Percentiles rank a stretch among this genome's conserved stretches.
phyloP scores from a whole-genome alignment of 2,888 invertebrate genomes.

The Hirtodrosophila histrioides region DNA sequence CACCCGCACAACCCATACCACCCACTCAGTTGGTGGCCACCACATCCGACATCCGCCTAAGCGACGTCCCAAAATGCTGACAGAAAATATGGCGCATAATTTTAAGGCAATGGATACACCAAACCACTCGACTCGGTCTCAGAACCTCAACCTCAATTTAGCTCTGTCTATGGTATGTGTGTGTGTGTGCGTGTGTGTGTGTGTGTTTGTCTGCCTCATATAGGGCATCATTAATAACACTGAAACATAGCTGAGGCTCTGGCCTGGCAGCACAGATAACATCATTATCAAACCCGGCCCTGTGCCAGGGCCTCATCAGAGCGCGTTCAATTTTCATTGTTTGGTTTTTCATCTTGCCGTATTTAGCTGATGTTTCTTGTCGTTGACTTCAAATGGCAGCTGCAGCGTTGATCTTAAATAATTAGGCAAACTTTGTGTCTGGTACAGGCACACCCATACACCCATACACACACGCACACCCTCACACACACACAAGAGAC shows the following conservation, averaged over 20 bases:
- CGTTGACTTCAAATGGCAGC: conserved; percentile 68
- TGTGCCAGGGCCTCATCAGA: conserved; percentile 12
- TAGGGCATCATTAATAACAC: conserved; percentile 78
- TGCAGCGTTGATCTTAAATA: conserved; percentile 74
- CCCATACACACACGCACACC: conserved; percentile 22
- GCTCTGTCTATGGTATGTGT: conserved; percentile 31
- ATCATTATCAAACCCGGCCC: conserved; percentile 52
- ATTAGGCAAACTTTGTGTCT: conserved; percentile 73
- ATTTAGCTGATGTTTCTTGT: conserved; percentile 33
- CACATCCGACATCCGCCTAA: conserved; percentile 57
- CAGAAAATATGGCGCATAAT: conserved; percentile 78
- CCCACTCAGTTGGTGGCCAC: conserved; percentile 47
- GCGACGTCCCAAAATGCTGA: conserved; percentile 50
- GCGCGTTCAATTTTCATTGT: conserved; percentile 74
- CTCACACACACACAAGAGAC: conserved; percentile 15
- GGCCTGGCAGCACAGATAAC: conserved; percentile 46
- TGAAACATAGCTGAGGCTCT: conserved; percentile 55
- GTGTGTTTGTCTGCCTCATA: conserved; percentile 46
- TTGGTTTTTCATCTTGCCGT: conserved; percentile 57
- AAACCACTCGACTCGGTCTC: conserved; percentile 28
- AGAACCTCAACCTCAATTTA: conserved; percentile 45
- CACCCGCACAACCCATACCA: conserved; percentile 1
- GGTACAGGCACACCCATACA: conserved; percentile 59
- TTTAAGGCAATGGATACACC: conserved; percentile 72
- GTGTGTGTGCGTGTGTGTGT: conserved; percentile 36